phyloP scores from a whole-genome alignment of 35 echinoderm and acorn worm species.

The Eucidaris tribuloides region DNA sequence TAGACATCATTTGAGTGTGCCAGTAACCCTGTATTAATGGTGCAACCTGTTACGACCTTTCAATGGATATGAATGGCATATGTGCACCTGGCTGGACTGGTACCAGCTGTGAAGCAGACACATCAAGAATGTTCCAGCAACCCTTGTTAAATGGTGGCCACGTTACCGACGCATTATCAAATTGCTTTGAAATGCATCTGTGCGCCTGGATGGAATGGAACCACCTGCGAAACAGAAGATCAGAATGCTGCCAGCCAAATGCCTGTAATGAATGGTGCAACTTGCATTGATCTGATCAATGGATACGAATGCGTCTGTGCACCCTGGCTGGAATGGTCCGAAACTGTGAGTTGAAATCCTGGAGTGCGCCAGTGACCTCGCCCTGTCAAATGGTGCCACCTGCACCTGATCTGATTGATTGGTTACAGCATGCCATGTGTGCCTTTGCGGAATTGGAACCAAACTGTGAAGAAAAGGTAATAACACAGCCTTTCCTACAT shows the following conservation, averaged over 20 bases:
- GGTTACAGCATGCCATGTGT: slow-evolving; percentile 38
- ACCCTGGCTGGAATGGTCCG: slow-evolving; percentile 7
- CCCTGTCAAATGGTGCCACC: slow-evolving; percentile 43
- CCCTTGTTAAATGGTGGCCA: slow-evolving; percentile 61
- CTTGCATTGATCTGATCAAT: slow-evolving; percentile 27
- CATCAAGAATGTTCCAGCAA: slow-evolving; percentile 12
- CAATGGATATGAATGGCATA: not conserved
- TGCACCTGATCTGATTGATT: slow-evolving; percentile 28
- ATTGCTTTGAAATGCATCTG: slow-evolving; percentile 28
- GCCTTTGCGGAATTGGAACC: not conserved
- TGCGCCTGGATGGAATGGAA: slow-evolving; percentile 35
- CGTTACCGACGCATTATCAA: slow-evolving; percentile 5
- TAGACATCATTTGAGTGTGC: slow-evolving; percentile 46
- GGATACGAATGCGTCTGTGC: slow-evolving; percentile 7
- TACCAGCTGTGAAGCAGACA: not conserved
- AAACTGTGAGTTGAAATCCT: not conserved
- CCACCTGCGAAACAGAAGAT: slow-evolving; percentile 39
- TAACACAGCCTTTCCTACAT: too few species aligned
- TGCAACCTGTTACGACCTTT: slow-evolving; percentile 32
- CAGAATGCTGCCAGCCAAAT: not conserved
- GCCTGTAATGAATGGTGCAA: slow-evolving; percentile 22
- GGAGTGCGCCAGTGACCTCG: slow-evolving; percentile 41
- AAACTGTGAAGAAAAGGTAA: slow-evolving; percentile 35
- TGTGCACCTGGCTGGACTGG: not conserved
- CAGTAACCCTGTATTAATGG: slow-evolving; percentile 72